Conservation (phyloP, 1,140 invertebrate genomes). For the Temnothorax nylanderi region DNA sequence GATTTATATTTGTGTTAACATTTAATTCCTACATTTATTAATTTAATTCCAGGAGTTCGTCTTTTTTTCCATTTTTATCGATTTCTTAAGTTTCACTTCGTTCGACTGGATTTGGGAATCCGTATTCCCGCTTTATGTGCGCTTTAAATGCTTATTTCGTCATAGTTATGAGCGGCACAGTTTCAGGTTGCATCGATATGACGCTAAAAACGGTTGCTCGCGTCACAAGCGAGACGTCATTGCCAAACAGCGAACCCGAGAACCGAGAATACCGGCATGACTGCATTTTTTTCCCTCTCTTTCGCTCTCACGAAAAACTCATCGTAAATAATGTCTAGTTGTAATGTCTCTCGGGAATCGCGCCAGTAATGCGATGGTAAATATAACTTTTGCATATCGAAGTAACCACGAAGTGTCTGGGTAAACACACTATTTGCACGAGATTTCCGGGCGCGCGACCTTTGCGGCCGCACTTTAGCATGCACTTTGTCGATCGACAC, state of each 20-base stretch:
- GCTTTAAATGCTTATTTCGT: slow-evolving; percentile 10
- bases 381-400: slow-evolving; percentile 72
- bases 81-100: background rate
- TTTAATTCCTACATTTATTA: background rate
- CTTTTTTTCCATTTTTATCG: background rate
- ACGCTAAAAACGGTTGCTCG: slow-evolving; percentile 16
- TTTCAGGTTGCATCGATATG: slow-evolving; percentile 12
- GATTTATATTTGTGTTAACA: background rate
- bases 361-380: slow-evolving; percentile 77
- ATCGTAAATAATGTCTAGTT: slow-evolving; percentile 72
- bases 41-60: background rate
- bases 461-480: slow-evolving; percentile 10
- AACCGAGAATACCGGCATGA: background rate
- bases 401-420: slow-evolving; percentile 60
- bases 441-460: slow-evolving; percentile 47
- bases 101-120: background rate
- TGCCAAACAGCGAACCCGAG: background rate
- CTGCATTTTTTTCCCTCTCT: slow-evolving; percentile 27
- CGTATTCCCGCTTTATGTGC: background rate
- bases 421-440: slow-evolving; percentile 64
- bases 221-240: slow-evolving; percentile 37
- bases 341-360: slow-evolving; percentile 68
- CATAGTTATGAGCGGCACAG: slow-evolving; percentile 33
- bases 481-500: slow-evolving; percentile 8
- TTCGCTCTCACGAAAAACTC: background rate